These are phyloP conservation scores for Agrochola circellaris DNA, from an alignment of 2,888 invertebrate species.

Conservation along the genomic window DNA sequence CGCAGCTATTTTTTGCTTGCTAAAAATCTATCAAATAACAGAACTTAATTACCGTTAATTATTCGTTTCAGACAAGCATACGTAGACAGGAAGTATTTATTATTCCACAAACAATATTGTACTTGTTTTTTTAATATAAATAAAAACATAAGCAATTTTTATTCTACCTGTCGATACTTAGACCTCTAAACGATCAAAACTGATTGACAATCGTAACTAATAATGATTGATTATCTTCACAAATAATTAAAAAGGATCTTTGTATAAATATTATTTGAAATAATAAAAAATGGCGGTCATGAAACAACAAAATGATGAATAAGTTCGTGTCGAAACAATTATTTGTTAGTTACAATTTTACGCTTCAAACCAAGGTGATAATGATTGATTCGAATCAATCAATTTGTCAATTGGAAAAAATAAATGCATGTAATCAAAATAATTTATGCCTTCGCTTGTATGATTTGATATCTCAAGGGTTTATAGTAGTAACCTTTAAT, in stretches of 20 bases:
- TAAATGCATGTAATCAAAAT: conserved; percentile 46
- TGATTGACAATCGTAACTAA: conserved; percentile 67
- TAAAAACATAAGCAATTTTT: conserved; percentile 16
- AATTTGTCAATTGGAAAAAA: conserved; percentile 56
- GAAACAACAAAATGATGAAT: conserved; percentile 49
- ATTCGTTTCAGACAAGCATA: not conserved
- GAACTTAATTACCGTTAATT: not conserved
- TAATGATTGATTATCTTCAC: conserved; percentile 60
- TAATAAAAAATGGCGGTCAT: conserved; percentile 38
- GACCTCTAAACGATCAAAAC: conserved; percentile 37
- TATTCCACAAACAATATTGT: not conserved
- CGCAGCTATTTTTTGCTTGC: not conserved
- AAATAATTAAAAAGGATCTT: conserved; percentile 50
- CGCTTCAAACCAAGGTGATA: conserved; percentile 48
- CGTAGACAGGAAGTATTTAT: conserved; percentile 15
- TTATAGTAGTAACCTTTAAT: conserved; percentile 20
- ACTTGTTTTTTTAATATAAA: not conserved
- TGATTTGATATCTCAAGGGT: conserved; percentile 48
- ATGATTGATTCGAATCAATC: conserved; percentile 60
- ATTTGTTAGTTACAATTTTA: conserved; percentile 58
- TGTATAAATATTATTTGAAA: conserved; percentile 24
- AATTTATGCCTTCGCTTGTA: conserved; percentile 34
- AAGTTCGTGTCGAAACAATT: conserved; percentile 56
- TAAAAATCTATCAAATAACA: not conserved
- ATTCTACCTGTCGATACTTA: conserved; percentile 26